phyloP scores from a whole-genome alignment of 1,140 invertebrate genomes.

The Calosoma granatense region DNA sequence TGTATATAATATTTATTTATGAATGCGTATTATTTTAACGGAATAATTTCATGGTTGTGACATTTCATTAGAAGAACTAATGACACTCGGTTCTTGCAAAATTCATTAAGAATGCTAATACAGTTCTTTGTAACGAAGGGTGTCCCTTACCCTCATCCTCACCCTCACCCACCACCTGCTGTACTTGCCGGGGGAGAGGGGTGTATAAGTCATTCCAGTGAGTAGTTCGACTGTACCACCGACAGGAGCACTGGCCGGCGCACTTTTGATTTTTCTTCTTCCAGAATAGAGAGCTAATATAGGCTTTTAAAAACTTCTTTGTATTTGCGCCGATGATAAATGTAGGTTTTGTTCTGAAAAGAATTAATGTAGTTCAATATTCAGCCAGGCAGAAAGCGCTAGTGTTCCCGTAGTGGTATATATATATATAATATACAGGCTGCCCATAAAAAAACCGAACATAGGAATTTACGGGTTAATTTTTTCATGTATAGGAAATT shows the following conservation, averaged over 20 bases:
- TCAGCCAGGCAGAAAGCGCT: not conserved
- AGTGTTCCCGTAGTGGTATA: not conserved
- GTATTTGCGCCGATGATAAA: not conserved
- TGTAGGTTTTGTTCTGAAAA: not conserved
- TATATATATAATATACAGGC: too few species aligned
- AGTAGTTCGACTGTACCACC: not conserved
- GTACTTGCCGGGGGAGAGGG: not conserved
- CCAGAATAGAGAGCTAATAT: not conserved
- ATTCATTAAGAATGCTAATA: slow-evolving; percentile 7
- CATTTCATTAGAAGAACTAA: slow-evolving; percentile 3
- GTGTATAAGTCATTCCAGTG: not conserved
- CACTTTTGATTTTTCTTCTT: slow-evolving; percentile 1
- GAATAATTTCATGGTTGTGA: not conserved
- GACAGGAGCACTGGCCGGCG: not conserved
- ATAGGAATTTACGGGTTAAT: not conserved
- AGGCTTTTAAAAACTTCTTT: not conserved
- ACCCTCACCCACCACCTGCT: not conserved
- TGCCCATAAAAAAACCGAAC: too few species aligned
- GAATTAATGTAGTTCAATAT: not conserved
- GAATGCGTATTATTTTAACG: too few species aligned
- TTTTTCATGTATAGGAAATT: not conserved
- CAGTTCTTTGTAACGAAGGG: not conserved
- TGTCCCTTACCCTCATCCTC: not conserved
- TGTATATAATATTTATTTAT: too few species aligned
- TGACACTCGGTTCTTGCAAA: not conserved